phyloP scores from a whole-genome alignment of 2,797 vertebrate species.

The Pangasius djambal region DNA sequence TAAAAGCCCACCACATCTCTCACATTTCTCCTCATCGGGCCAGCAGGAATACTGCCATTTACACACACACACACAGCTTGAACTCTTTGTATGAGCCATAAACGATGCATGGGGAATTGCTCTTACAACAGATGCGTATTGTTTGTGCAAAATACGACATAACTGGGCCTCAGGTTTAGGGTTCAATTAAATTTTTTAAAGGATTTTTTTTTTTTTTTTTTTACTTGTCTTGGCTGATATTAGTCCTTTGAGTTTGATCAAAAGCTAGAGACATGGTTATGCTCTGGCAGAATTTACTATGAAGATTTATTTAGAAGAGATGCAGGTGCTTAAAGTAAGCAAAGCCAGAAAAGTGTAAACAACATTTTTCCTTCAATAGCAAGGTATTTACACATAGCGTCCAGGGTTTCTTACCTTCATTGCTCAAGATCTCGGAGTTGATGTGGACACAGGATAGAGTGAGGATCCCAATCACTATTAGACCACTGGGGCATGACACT shows the following conservation, averaged over 20 bases:
- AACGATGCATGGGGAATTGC: constrained; percentile 63
- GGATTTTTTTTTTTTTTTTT: background rate
- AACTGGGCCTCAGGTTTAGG: constrained; percentile 17
- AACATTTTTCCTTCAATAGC: constrained; percentile 44
- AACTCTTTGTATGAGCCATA: constrained; percentile 39
- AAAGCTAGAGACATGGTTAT: constrained; percentile 16
- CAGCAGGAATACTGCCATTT: constrained; percentile 53
- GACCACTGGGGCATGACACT: constrained; percentile 73
- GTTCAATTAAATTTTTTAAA: background rate
- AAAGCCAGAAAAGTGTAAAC: constrained; percentile 10
- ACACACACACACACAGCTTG: constrained; percentile 30
- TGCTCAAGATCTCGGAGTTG: constrained; percentile 71
- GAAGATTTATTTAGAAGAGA: constrained; percentile 23
- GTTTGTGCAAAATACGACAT: constrained; percentile 66
- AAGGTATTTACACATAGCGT: constrained; percentile 58
- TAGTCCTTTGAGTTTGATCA: constrained; percentile 2
- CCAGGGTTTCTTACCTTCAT: constrained; percentile 74
- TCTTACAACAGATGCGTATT: constrained; percentile 75
- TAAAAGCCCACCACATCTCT: constrained; percentile 75
- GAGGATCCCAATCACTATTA: constrained; percentile 78
- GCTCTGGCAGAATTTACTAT: constrained; percentile 18
- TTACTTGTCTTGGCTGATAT: constrained; percentile 31
- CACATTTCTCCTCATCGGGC: constrained; percentile 75
- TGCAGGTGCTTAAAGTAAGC: constrained; percentile 40
- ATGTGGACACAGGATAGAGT: constrained; percentile 65